Conservation (phyloP, 2,797 vertebrate genomes). For the Crocodylus rhombifer region DNA sequence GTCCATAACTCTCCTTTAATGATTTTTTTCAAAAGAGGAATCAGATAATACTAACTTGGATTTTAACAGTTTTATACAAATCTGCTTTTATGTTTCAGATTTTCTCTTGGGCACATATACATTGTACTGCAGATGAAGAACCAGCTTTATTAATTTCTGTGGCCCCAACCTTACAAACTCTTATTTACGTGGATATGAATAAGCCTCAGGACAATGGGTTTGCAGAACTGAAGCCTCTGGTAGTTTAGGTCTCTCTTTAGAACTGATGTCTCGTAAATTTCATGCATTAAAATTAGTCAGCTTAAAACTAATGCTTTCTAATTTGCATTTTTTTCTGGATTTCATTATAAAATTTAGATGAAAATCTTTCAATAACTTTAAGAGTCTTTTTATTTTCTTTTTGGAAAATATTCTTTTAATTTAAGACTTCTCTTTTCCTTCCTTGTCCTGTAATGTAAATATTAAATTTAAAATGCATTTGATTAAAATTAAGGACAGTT, state of each 20-base stretch:
- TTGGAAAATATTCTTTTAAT: neutral
- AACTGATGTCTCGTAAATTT: neutral
- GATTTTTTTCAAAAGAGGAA: neutral
- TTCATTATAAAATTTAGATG: slow-evolving; percentile 31
- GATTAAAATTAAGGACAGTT: slow-evolving; percentile 13
- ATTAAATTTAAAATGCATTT: neutral
- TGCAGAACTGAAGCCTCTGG: neutral
- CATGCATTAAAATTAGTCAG: neutral
- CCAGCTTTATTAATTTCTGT: neutral
- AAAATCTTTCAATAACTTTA: slow-evolving; percentile 11
- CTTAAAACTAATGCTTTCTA: neutral
- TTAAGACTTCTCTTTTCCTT: neutral
- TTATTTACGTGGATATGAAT: neutral
- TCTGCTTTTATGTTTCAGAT: neutral
- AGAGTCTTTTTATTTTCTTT: neutral
- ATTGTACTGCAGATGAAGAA: neutral
- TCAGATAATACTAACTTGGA: neutral
- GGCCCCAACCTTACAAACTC: neutral
- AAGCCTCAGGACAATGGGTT: neutral
- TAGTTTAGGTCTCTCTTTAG: neutral
- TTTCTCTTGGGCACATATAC: neutral
- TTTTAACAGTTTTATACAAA: neutral
- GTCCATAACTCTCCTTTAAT: neutral
- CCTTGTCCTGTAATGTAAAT: neutral
- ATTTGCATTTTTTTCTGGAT: slow-evolving; percentile 28